Evolutionary conservation across 53 echinoderm and acorn worm species (phyloP).

Genomic region (Arbacia lixula): DNA sequence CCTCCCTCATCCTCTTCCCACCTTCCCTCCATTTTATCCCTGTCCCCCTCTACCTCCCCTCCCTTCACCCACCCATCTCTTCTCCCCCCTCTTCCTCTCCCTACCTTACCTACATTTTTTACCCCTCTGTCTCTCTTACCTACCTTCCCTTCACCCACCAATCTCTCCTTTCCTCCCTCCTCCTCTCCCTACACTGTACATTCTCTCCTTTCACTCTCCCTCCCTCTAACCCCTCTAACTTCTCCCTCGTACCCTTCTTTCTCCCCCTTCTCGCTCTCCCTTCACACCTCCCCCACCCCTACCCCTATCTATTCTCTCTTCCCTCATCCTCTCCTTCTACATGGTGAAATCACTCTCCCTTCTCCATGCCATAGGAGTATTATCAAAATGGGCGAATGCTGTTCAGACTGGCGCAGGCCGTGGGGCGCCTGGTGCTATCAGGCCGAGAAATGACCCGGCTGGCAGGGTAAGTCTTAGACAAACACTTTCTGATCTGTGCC

Average conservation of each 20-base stretch:
- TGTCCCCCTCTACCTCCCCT: background rate
- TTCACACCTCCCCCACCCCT: background rate
- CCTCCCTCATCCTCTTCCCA: too few relatives aligned
- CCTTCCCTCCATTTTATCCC: too few relatives aligned
- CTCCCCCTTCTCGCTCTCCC: background rate
- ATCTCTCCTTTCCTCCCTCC: background rate
- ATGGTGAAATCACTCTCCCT: background rate
- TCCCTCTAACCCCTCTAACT: background rate
- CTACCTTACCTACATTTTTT: background rate
- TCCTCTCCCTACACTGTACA: background rate
- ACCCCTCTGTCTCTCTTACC: background rate
- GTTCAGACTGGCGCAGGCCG: constrained; percentile 75
- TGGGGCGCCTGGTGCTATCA: constrained; percentile 71
- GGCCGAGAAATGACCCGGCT: constrained; percentile 85
- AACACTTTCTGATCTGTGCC: too few relatives aligned
- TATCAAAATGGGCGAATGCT: constrained; percentile 85
- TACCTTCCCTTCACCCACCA: background rate
- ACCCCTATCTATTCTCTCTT: background rate
- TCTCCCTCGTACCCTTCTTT: too few relatives aligned
- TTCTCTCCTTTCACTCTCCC: background rate
- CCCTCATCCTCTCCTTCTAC: background rate
- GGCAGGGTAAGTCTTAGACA: constrained; percentile 70
- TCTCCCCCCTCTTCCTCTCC: background rate
- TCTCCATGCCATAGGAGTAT: constrained; percentile 71
- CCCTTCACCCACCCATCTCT: background rate